phyloP scores from a whole-genome alignment of 2,888 invertebrate genomes.

The Anticlea derivata region DNA sequence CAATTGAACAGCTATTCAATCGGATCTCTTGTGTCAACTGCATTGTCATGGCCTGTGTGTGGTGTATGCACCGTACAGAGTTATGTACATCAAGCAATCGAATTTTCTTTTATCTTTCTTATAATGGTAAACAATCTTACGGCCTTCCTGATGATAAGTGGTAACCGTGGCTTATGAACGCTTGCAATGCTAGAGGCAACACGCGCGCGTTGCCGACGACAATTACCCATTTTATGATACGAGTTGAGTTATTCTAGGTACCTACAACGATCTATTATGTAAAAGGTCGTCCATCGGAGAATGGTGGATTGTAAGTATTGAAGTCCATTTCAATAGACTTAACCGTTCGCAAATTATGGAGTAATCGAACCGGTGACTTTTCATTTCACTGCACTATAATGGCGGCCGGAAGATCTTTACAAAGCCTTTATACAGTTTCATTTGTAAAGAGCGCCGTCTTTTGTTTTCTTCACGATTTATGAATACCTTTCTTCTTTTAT shows the following conservation, averaged over 20 bases:
- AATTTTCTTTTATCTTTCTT: no score
- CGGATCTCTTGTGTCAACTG: constrained; percentile 6
- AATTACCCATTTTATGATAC: no score
- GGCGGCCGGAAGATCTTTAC: constrained; percentile 7
- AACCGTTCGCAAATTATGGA: constrained; percentile 10
- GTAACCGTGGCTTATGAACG: no score
- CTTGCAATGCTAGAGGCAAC: no score
- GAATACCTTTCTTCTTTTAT: constrained; percentile 10
- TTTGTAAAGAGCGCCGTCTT: constrained; percentile 13
- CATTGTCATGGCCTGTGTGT: background rate
- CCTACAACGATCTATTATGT: no score
- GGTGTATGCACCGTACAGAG: no score
- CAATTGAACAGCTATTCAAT: constrained; percentile 8
- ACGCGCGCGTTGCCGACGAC: no score
- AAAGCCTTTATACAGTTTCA: constrained; percentile 5
- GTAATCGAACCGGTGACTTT: constrained; percentile 14
- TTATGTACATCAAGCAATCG: no score
- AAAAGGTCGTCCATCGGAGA: no score
- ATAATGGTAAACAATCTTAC: no score
- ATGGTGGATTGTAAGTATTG: constrained; percentile 2
- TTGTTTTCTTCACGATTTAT: constrained; percentile 8
- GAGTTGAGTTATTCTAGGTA: no score
- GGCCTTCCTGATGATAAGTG: no score
- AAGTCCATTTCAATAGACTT: constrained; percentile 6
- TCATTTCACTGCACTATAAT: background rate